These are phyloP conservation scores for Drosophila repleta DNA, from an alignment of 1,140 invertebrate species.

Conservation along the genomic window DNA sequence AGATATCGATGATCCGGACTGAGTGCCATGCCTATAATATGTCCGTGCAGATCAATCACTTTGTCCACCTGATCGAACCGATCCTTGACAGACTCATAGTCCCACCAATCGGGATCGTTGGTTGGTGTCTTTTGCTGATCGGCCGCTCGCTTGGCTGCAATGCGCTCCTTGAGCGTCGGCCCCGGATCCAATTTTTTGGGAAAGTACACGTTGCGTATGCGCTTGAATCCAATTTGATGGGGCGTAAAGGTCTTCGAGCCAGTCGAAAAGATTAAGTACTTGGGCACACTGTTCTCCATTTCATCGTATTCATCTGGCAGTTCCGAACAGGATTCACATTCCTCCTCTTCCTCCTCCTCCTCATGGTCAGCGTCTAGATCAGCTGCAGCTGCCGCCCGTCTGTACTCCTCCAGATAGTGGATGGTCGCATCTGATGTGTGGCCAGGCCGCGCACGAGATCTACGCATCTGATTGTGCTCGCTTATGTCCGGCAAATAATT, in stretches of 20 bases:
- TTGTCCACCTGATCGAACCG: slow-evolving; percentile 92
- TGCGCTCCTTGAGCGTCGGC: slow-evolving; percentile 88
- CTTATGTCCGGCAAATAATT: slow-evolving; percentile 67
- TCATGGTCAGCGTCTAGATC: slow-evolving; percentile 34
- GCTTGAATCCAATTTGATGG: slow-evolving; percentile 94
- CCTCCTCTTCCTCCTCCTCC: slow-evolving; percentile 65
- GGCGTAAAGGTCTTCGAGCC: slow-evolving; percentile 94
- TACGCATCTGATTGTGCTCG: slow-evolving; percentile 43
- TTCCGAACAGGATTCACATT: slow-evolving; percentile 54
- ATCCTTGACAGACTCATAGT: slow-evolving; percentile 89
- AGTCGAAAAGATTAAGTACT: slow-evolving; percentile 94
- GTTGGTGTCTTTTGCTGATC: slow-evolving; percentile 81
- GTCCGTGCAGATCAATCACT: slow-evolving; percentile 93
- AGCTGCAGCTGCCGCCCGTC: slow-evolving; percentile 41
- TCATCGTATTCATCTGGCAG: slow-evolving; percentile 83
- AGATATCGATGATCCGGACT: slow-evolving; percentile 94
- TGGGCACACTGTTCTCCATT: slow-evolving; percentile 85
- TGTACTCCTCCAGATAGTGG: slow-evolving; percentile 72
- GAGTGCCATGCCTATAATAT: slow-evolving; percentile 95
- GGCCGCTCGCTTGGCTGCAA: slow-evolving; percentile 86
- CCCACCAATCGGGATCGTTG: slow-evolving; percentile 88
- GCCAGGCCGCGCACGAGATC: slow-evolving; percentile 43
- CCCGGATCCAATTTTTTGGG: slow-evolving; percentile 89
- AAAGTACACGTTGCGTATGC: slow-evolving; percentile 90
- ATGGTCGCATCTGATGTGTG: slow-evolving; percentile 59